Evolutionary conservation across 2,888 invertebrate genomes (phyloP), one percentile per base, ranked within the genome.

Genomic region (Stictocephala bisonia): DNA sequence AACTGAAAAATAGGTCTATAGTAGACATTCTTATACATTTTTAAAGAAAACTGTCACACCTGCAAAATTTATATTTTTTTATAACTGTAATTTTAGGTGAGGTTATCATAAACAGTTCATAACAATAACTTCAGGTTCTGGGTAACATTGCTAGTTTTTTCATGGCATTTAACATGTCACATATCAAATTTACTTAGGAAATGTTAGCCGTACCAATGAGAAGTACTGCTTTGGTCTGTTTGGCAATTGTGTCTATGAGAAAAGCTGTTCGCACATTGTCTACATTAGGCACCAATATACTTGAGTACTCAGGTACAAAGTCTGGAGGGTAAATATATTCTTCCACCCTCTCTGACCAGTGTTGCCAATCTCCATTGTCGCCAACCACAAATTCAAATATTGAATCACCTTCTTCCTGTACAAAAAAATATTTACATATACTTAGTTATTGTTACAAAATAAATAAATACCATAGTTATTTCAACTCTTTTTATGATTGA

Each of bases 201-300:
- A n/a, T n/a, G n/a, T n/a, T n/a, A n/a, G n/a, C n/a, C n/a, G n/a
- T 53, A 76, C 87, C 88, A 79, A 95, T 96, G 41, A 96, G 84
- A 64, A 96, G 83, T 0, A 95, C 95, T 3, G 93, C 91, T 84
- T 95, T 93, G 68, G 87, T 87, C 82, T 95, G 95, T 79, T 91
- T 93, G 0, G 94, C 91, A 77, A 94, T 92, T 0, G 89, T 89
- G 66, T 93, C 89, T 58, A 96, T 91, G 22, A 96, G 85, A 82
- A 92, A 96, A n/a, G 90, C 89, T 3, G 94, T 93, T 76, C 95
- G 87, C 0, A 94, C 92, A 83, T 96, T 96, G 82, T 96, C 95
- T 1, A 96, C 90, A 83, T 96, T 96, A 0, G 95, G 95, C 0
- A 96, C 94, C 70, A 96, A 85, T 81, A 96, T 95, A 6, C 89